Conservation (phyloP, 2,113 vertebrate genomes). For the Plotosus lineatus region DNA sequence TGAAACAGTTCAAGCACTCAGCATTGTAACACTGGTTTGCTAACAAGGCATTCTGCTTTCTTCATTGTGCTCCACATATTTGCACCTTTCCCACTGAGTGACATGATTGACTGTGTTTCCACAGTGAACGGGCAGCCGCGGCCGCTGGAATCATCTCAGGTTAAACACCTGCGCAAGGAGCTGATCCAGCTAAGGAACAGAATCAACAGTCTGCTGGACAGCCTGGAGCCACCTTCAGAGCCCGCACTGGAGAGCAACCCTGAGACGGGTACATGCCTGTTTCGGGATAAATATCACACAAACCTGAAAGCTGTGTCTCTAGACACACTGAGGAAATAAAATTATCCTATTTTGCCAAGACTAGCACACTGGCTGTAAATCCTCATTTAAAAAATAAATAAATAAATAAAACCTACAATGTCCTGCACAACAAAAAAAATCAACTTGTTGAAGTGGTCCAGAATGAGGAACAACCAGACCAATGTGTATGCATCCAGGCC, state of each 20-base stretch:
- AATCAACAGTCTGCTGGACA: conserved; percentile 94
- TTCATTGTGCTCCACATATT: background rate
- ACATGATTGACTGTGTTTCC: conserved; percentile 52
- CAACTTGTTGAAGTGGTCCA: no score
- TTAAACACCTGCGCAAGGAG: conserved; percentile 94
- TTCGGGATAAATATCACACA: background rate
- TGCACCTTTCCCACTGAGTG: background rate
- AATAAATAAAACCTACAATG: background rate
- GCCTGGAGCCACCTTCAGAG: conserved; percentile 89
- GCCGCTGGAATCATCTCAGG: conserved; percentile 95
- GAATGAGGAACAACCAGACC: background rate
- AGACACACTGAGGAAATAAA: background rate
- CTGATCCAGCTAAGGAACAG: conserved; percentile 97
- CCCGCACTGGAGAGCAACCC: conserved; percentile 81
- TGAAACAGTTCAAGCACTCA: background rate
- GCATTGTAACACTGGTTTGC: background rate
- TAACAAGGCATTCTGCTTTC: background rate
- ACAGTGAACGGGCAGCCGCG: conserved; percentile 95
- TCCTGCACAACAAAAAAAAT: background rate
- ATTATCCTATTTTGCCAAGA: no score
- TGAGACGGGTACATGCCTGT: conserved; percentile 75
- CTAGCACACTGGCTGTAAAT: no score
- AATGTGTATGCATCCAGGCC: background rate
- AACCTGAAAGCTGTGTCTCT: background rate
- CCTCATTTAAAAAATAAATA: no score